Base-by-base conservation (phyloP, 2,113 vertebrate genomes). In the Cnemophilus loriae region DNA sequence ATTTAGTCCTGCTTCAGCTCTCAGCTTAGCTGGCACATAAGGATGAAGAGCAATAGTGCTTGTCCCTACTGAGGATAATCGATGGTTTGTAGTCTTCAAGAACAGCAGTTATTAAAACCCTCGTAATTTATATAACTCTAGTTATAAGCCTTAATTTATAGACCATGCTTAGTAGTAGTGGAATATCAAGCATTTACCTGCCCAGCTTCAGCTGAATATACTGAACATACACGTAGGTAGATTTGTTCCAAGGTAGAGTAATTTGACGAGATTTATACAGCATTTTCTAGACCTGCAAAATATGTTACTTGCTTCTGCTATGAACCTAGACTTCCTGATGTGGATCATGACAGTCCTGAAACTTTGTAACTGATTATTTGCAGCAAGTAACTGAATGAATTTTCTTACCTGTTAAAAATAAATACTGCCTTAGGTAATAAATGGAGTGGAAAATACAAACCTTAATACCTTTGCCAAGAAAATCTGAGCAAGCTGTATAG, bases 331-430 rank as follows among this genome's bases (percentile, higher is more conserved):
- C 33, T 83, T 87, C 33, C 37, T 41, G 67, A n/a, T 84, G 33
- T 0, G 4, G 35, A 80, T 86, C 7, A 2, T 59, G 50, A 80
- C 16, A 22, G 37, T 30, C 35, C n/a, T 77, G 50, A 76, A 88
- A 59, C 37, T 65, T 76, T 44, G 57, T 86, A 65, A 68, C 78
- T 56, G 53, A 71, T 3, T 78, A 56, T 78, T 84, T 89, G 39
- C 78, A 91, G 74, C 65, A 87, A 85, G 65, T 52, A 60, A 37
- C 27, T 69, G 88, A 93, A 83, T 79, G 22, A 47, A 49, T 90
- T 87, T 61, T 90, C 50, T 70, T 92, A 63, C 88, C 46, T 94
- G 55, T 86, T 93, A 86, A 93, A 97, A 95, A 93, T 90, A 94
- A 95, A 74, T 77, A 90, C 3, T 77, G 67, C 94, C 42, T 59